A percentile compares a stretch with the other conserved stretches of the same genome.
These are phyloP conservation scores for Drosophila histrio DNA, from an alignment of 2,888 invertebrate species.

Conservation along the genomic window DNA sequence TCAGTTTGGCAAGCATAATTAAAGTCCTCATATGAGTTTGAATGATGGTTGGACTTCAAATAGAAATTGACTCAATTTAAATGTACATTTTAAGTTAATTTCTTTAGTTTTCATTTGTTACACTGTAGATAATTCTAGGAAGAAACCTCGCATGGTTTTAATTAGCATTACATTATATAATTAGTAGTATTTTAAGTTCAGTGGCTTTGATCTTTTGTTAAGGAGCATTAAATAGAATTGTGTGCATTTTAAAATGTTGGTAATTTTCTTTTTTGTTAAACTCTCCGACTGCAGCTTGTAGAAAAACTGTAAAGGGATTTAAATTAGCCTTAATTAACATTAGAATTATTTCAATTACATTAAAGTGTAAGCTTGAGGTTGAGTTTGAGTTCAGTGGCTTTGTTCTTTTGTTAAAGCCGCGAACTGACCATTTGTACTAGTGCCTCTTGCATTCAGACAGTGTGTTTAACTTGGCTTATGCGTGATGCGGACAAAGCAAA, in stretches of 20 bases:
- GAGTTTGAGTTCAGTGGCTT: background rate
- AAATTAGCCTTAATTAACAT: conserved; percentile 7
- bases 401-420: background rate
- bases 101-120: too few species aligned
- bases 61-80: too few species aligned
- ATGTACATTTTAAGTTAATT: too few species aligned
- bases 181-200: too few species aligned
- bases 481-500: conserved; percentile 12
- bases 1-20: background rate
- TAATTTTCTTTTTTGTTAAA: background rate
- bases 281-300: background rate
- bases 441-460: background rate
- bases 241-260: too few species aligned
- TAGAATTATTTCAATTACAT: conserved; percentile 2
- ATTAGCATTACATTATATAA: too few species aligned
- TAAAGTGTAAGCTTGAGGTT: background rate
- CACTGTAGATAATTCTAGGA: too few species aligned
- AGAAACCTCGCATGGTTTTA: too few species aligned
- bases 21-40: background rate
- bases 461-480: conserved; percentile 31
- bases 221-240: too few species aligned
- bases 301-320: too few species aligned
- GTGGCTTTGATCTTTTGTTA: too few species aligned
- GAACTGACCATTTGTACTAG: background rate
- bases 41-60: background rate